Base-by-base conservation (phyloP, 2,797 vertebrate species). In the Enoplosus armatus region DNA sequence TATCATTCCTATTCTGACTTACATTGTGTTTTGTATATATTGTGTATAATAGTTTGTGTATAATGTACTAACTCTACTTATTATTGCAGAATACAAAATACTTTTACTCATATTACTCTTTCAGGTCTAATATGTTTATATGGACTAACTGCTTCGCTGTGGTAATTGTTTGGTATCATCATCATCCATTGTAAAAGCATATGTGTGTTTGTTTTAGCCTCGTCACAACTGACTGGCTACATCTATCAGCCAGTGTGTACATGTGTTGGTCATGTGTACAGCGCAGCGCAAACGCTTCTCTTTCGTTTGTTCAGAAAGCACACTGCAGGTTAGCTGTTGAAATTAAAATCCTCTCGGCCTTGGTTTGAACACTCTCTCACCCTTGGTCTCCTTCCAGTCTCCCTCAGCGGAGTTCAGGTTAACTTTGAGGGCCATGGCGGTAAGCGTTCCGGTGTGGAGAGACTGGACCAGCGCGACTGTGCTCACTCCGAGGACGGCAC, bases 341-440 rank as follows among this genome's bases (percentile, higher is more conserved):
- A 35, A 47, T 18, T 8, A 16, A 60, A 59, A 27, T 16, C 6
- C 22, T 33, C 20, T 24, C 18, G 0, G 7, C 9, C 1, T 1
- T 14, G 11, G 29, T 8, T 1, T 68, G n/a, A 55, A 70, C 22
- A 11, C 60, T 89, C 60, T 89, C 95, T 96, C 93, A 96, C 95
- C 95, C 91, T 95, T 96, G 43, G 80, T 86, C 70, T 93, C 31
- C 68, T 89, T 92, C 95, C 95, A 96, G 89, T 94, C 85, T 59
- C 90, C 92, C 35, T 77, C 84, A 22, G 84, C 75, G 22, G 93
- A 95, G 82, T 92, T 82, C 75, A 95, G 89, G 80, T 95, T 80
- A 50, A 94, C 48, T 85, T 85, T 90, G 6, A 22, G 63, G 72
- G 89, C 86, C 94, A 95, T 95, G 86, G 94, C 93, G 68, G 67